Base-by-base conservation (phyloP, 2,888 invertebrate species). In the Leucania comma region DNA sequence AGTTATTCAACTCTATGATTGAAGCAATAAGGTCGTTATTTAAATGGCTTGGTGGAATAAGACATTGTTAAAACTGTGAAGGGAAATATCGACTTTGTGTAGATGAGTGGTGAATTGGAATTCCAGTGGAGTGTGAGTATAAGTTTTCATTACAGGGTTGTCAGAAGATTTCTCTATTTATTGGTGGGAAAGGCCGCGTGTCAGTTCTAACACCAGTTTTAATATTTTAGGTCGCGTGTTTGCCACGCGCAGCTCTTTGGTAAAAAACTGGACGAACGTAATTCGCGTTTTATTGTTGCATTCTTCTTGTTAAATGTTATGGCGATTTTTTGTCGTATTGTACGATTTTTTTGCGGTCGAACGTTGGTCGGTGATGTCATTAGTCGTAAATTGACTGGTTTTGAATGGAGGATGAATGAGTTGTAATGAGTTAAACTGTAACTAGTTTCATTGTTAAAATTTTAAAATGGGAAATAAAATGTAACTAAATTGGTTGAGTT, bases 161-260 rank as follows among this genome's bases (percentile, higher is more conserved):
- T 89, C 91, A 91, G 82, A 81, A 85, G 88, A 88, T 90, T 93
- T 93, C 90, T 90, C 93, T 94, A 95, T 95, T 95, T 95, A 95
- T 95, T 95, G 95, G 96, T 95, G 95, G 95, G 95, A 95, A 95
- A 91, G 91, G 94, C 91, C 95, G 94, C 95, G 96, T 96, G 96
- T 96, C 95, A 94, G 90, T 87, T 94, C 94, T 95, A 94, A 96
- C 96, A 96, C 96, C 94, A 95, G 94, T 95, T 95, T 95, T 95
- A 96, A 95, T 95, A 95, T 95, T 95, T 94, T 89, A 87, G 80
- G 92, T 85, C 96, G 87, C 95, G 95, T 94, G 96, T 3, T 83
- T 0, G 88, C 65, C 96, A 94, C 96, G 95, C 90, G 94, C 53
- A 32, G 14, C 60, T 81, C 95, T 95, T 95, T 95, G 95, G 94